Conservation (phyloP, 1,140 invertebrate species). For the Lithobius niger region DNA sequence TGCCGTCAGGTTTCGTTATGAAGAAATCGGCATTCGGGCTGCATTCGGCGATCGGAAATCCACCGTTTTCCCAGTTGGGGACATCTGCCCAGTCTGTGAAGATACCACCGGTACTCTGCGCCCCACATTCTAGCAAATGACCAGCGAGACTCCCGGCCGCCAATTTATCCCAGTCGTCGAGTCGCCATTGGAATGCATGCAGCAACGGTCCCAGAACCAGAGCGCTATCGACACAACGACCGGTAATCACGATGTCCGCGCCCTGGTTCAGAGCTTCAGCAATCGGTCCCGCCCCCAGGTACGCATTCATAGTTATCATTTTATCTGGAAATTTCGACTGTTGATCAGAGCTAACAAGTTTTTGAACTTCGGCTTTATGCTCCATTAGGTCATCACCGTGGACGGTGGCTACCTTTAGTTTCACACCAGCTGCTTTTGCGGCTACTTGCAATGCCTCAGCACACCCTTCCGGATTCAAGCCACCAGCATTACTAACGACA, state of each 20-base stretch:
- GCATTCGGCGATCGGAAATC: constrained; percentile 40
- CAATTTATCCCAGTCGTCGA: constrained; percentile 32
- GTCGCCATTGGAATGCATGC: constrained; percentile 32
- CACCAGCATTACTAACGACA: constrained; percentile 40
- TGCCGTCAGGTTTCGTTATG: constrained; percentile 36
- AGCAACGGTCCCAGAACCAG: constrained; percentile 37
- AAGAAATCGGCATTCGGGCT: constrained; percentile 31
- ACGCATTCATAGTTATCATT: constrained; percentile 38
- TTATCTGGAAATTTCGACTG: constrained; percentile 20
- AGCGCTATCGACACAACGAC: constrained; percentile 40
- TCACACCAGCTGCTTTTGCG: constrained; percentile 28
- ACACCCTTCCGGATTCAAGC: constrained; percentile 40
- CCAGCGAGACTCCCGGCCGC: constrained; percentile 37
- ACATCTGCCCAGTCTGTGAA: constrained; percentile 40
- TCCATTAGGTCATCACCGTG: constrained; percentile 36
- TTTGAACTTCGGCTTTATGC: not conserved
- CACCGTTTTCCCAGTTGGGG: constrained; percentile 35
- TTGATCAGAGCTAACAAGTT: not conserved
- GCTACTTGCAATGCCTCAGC: constrained; percentile 30
- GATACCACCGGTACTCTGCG: constrained; percentile 39
- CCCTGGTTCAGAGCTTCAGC: constrained; percentile 35
- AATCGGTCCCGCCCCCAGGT: constrained; percentile 40
- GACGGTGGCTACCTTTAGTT: constrained; percentile 35
- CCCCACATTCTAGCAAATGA: constrained; percentile 42
- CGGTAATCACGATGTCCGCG: constrained; percentile 41